Percentiles rank a stretch among this genome's conserved stretches.
phyloP scores from a whole-genome alignment of 2,113 vertebrate species.

The Ailurus styani region DNA sequence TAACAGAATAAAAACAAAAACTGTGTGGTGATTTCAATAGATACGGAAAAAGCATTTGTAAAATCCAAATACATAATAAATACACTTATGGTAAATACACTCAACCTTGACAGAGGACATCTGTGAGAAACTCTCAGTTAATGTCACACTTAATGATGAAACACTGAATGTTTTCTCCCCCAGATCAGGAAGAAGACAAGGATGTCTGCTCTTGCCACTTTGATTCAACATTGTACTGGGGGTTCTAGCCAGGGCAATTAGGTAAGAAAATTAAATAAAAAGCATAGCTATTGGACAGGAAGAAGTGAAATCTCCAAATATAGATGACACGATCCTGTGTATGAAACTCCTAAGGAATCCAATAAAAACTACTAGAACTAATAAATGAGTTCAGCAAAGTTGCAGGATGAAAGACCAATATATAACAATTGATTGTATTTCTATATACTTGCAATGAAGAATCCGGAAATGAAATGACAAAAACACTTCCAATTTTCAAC shows the following conservation, averaged over 20 bases:
- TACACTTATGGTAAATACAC: background rate
- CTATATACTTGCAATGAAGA: background rate
- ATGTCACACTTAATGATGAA: background rate
- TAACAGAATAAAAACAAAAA: background rate
- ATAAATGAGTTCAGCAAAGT: background rate
- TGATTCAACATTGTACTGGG: background rate
- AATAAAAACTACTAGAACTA: background rate
- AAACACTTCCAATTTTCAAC: background rate
- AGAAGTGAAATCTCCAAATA: background rate
- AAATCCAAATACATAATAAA: background rate
- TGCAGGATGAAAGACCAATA: background rate
- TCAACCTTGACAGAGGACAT: background rate
- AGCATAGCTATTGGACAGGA: background rate
- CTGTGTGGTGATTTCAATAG: background rate
- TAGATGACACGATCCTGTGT: background rate
- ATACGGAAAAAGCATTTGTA: background rate
- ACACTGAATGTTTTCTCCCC: background rate
- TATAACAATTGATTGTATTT: background rate
- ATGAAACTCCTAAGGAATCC: background rate
- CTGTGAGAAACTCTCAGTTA: background rate
- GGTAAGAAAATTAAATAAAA: constrained; percentile 13
- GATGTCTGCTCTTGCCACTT: background rate
- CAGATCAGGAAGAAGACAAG: background rate
- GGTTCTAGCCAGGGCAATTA: background rate
- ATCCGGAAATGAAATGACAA: background rate